phyloP scores from a whole-genome alignment of 2,113 vertebrate genomes.

The Columbina picui region DNA sequence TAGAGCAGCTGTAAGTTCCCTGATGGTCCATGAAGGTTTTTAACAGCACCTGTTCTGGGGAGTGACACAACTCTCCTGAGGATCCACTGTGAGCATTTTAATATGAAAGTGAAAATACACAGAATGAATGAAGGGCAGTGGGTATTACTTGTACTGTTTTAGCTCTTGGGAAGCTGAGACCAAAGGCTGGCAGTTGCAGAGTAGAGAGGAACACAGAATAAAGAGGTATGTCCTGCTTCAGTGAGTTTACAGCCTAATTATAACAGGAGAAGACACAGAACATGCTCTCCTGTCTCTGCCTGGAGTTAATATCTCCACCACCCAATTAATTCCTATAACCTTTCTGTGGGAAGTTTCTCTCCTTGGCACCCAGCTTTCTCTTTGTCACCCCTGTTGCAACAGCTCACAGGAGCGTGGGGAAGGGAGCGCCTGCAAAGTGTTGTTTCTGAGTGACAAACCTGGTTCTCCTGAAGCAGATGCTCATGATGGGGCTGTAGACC shows the following conservation, averaged over 20 bases:
- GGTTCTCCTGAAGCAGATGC: neutral
- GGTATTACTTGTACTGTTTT: neutral
- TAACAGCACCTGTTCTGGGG: neutral
- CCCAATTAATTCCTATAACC: neutral
- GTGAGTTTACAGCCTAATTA: neutral
- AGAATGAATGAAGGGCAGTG: neutral
- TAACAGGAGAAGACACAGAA: neutral
- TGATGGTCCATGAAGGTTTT: neutral
- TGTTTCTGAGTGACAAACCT: neutral
- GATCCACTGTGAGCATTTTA: neutral
- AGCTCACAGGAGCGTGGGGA: neutral
- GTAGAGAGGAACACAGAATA: neutral
- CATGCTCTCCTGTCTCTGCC: neutral
- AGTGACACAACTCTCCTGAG: neutral
- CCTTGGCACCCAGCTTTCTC: rapidly evolving
- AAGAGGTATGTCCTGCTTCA: neutral
- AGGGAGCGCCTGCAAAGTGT: neutral
- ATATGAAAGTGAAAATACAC: neutral
- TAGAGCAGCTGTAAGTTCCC: neutral
- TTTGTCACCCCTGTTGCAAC: neutral
- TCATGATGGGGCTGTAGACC: neutral
- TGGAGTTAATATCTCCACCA: neutral
- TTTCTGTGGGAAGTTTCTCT: neutral
- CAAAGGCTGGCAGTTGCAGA: neutral
- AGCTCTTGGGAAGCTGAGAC: neutral